Conservation (phyloP, 2,888 invertebrate species). For the Aleiodes leptofemur region DNA sequence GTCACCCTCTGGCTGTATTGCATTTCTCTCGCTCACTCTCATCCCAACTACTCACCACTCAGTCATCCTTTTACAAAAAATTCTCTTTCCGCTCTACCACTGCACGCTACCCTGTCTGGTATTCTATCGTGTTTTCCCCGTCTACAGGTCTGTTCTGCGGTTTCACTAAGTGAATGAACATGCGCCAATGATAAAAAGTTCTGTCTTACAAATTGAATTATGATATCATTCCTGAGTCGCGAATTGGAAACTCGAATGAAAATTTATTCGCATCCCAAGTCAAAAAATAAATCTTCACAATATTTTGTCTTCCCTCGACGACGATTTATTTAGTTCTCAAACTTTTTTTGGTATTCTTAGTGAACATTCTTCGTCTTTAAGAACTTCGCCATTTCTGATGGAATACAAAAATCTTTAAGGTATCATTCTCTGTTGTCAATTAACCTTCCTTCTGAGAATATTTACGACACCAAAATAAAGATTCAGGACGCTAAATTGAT, state of each 20-base stretch:
- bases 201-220: conserved; percentile 10
- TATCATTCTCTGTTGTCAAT: no score
- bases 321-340: no score
- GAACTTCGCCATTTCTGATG: no score
- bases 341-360: no score
- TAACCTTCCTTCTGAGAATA: no score
- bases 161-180: conserved; percentile 11
- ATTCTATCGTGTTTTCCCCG: not conserved
- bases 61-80: conserved; percentile 33
- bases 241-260: not conserved
- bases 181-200: not conserved
- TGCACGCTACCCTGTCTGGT: not conserved
- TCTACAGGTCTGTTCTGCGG: conserved; percentile 1
- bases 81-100: not conserved
- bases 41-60: conserved; percentile 1
- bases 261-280: not conserved
- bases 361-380: no score
- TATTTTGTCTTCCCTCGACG: no score
- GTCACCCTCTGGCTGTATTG: conserved; percentile 27
- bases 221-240: not conserved
- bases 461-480: no score
- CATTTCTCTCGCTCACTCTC: conserved; percentile 7
- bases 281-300: no score
- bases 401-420: no score
- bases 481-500: no score